Evolutionary conservation across 2,888 invertebrate species (phyloP).

Genomic region (Melanostoma mellinum): DNA sequence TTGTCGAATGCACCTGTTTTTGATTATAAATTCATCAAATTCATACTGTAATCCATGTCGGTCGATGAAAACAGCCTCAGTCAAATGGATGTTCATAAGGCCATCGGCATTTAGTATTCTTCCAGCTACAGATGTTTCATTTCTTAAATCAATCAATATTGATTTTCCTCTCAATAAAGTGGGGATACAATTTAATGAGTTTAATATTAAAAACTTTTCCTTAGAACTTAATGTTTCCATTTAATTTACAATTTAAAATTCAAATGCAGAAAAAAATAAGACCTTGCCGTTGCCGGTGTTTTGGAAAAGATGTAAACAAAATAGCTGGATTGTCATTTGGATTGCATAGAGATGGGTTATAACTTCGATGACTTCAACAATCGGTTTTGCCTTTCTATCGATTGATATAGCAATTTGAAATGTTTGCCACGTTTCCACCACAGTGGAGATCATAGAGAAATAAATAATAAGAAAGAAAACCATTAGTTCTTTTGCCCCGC

Average conservation of each 20-base stretch:
- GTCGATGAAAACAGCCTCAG: conserved; percentile 79
- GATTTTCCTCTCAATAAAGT: conserved; percentile 77
- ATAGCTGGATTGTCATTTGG: not conserved
- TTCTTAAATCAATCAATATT: conserved; percentile 80
- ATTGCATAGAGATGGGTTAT: not conserved
- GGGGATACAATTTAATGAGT: conserved; percentile 79
- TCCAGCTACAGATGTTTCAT: conserved; percentile 80
- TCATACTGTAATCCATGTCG: conserved; percentile 78
- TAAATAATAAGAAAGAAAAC: no score
- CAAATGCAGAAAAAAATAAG: conserved; percentile 12
- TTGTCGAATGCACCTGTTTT: conserved; percentile 79
- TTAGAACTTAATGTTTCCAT: conserved; percentile 77
- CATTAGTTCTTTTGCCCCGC: no score
- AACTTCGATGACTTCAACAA: not conserved
- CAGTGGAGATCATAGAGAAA: no score
- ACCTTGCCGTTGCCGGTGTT: not conserved
- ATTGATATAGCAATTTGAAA: no score
- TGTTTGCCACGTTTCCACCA: no score
- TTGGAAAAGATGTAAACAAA: no score
- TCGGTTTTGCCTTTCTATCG: no score
- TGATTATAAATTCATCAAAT: conserved; percentile 80
- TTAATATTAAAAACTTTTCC: conserved; percentile 79
- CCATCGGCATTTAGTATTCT: conserved; percentile 79
- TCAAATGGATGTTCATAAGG: conserved; percentile 79
- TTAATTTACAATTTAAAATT: conserved; percentile 27